These are phyloP conservation scores for Drosophila gaucha DNA, from an alignment of 2,888 invertebrate genomes.

Conservation along the genomic window DNA sequence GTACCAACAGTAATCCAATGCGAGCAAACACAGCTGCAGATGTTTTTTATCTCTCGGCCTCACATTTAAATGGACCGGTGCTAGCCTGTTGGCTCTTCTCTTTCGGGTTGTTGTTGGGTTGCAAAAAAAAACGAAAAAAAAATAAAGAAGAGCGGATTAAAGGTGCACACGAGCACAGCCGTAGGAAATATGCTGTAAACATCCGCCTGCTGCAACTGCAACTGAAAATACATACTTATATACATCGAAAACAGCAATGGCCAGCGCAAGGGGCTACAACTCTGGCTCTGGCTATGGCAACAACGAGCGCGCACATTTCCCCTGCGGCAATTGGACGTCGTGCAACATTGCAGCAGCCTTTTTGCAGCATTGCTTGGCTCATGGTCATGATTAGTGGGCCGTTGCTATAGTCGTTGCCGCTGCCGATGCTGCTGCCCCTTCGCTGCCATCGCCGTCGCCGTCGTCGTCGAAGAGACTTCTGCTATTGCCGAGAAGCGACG, in stretches of 20 bases:
- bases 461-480: conserved; percentile 23
- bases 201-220: conserved; percentile 83
- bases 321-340: conserved; percentile 75
- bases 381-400: conserved; percentile 68
- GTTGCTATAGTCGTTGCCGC: conserved; percentile 25
- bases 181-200: conserved; percentile 80
- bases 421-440: not conserved
- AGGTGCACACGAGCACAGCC: conserved; percentile 79
- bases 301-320: conserved; percentile 73
- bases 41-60: conserved; percentile 63
- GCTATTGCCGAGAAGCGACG: conserved; percentile 41
- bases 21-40: conserved; percentile 73
- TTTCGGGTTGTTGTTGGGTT: conserved; percentile 50
- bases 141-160: conserved; percentile 77
- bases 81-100: conserved; percentile 61
- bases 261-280: conserved; percentile 46
- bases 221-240: conserved; percentile 75
- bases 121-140: conserved; percentile 42
- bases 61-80: conserved; percentile 72
- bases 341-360: conserved; percentile 72
- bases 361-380: conserved; percentile 57
- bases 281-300: conserved; percentile 28
- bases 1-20: conserved; percentile 54
- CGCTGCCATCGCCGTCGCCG: conserved; percentile 9
- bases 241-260: conserved; percentile 42